phyloP scores from a whole-genome alignment of 2,888 invertebrate species.

The Lycaena phlaeas region DNA sequence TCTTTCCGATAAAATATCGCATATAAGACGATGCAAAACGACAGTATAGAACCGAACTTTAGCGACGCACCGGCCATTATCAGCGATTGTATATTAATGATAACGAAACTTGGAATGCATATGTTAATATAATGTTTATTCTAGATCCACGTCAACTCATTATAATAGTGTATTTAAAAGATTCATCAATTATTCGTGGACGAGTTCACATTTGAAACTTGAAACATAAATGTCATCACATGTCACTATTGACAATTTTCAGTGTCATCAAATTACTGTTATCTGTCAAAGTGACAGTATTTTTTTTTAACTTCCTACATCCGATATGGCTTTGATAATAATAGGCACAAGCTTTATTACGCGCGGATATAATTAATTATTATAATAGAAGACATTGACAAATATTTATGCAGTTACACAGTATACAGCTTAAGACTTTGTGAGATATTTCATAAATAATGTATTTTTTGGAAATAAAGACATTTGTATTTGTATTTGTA shows the following conservation, averaged over 20 bases:
- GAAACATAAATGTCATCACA: neutral
- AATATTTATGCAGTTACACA: no score
- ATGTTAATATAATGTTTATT: slow-evolving; percentile 24
- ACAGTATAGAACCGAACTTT: slow-evolving; percentile 52
- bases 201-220: slow-evolving; percentile 6
- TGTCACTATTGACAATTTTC: no score
- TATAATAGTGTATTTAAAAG: slow-evolving; percentile 23
- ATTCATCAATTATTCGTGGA: neutral
- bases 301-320: no score
- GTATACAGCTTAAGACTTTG: no score
- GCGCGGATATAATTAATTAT: no score
- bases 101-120: slow-evolving; percentile 48
- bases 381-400: no score
- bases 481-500: no score
- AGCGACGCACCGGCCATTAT: slow-evolving; percentile 53
- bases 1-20: slow-evolving; percentile 51
- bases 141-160: slow-evolving; percentile 54
- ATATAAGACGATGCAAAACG: slow-evolving; percentile 50
- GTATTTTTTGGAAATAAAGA: no score
- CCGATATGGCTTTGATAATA: no score
- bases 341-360: no score
- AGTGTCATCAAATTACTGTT: neutral
- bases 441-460: no score
- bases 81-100: slow-evolving; percentile 22
- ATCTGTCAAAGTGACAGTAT: neutral